phyloP scores from a whole-genome alignment of 2,113 vertebrate species.

The Pagrus major region DNA sequence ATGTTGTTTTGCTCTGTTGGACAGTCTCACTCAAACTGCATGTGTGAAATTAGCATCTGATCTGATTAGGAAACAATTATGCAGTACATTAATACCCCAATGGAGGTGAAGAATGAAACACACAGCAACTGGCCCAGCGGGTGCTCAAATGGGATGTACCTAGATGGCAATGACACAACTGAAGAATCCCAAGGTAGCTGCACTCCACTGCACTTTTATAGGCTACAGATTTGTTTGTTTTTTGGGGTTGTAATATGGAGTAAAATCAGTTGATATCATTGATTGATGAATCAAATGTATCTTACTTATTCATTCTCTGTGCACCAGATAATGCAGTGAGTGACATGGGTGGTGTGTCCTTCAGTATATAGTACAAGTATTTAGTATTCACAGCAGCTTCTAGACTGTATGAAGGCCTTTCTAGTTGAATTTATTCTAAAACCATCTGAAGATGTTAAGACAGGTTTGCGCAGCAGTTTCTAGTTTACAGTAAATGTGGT shows the following conservation, averaged over 20 bases:
- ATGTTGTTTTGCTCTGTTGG: background rate
- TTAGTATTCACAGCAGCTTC: background rate
- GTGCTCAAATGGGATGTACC: slow-evolving; percentile 2
- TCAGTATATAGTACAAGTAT: background rate
- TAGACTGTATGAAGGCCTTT: background rate
- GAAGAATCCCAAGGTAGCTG: background rate
- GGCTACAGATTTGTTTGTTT: background rate
- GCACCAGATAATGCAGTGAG: background rate
- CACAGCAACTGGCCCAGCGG: slow-evolving; percentile 5
- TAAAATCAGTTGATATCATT: background rate
- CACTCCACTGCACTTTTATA: background rate
- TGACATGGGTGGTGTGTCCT: background rate
- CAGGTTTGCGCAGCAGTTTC: background rate
- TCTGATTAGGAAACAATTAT: background rate
- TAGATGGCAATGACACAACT: background rate
- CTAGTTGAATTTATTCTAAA: background rate
- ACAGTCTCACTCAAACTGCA: background rate
- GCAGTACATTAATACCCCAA: background rate
- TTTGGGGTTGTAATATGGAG: background rate
- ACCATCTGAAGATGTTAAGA: background rate
- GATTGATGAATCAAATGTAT: background rate
- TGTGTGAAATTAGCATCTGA: background rate
- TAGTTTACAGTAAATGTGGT: background rate
- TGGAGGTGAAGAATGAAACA: background rate
- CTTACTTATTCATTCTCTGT: background rate